These are phyloP conservation scores for Rhinatrema bivittatum DNA, from an alignment of 2,797 vertebrate species.

Conservation along the genomic window DNA sequence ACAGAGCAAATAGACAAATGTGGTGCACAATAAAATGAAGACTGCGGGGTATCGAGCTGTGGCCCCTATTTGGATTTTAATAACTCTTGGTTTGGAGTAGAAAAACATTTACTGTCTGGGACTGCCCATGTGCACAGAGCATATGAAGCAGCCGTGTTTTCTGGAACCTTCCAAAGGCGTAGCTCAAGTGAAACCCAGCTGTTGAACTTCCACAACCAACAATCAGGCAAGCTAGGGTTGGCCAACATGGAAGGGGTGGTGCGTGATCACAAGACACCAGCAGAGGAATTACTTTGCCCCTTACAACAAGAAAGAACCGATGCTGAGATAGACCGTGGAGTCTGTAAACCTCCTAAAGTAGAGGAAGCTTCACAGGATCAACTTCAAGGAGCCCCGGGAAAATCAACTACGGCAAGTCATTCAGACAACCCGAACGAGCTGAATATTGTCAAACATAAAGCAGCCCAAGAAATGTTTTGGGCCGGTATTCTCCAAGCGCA, in stretches of 20 bases:
- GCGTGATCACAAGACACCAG: background rate
- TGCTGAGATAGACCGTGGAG: background rate
- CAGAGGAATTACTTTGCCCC: background rate
- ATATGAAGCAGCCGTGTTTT: background rate
- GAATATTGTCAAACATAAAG: background rate
- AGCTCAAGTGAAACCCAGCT: no score
- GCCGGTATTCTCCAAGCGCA: slow-evolving; percentile 47
- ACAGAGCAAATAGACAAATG: background rate
- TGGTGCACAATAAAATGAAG: slow-evolving; percentile 26
- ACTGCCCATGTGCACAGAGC: no score
- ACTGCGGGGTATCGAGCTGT: slow-evolving; percentile 10
- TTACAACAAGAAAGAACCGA: no score
- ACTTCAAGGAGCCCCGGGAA: background rate
- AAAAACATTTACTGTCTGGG: background rate
- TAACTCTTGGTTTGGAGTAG: background rate
- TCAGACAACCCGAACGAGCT: background rate
- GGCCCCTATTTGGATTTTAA: slow-evolving; percentile 3
- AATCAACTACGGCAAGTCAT: background rate
- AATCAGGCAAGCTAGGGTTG: no score
- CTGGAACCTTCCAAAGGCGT: background rate
- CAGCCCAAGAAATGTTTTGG: slow-evolving; percentile 39
- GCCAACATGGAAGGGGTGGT: no score
- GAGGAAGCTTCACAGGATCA: background rate
- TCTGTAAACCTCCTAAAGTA: background rate
- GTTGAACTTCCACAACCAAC: no score